Conservation (phyloP, 1,140 invertebrate genomes). For the Caenorhabditis elegans region DNA sequence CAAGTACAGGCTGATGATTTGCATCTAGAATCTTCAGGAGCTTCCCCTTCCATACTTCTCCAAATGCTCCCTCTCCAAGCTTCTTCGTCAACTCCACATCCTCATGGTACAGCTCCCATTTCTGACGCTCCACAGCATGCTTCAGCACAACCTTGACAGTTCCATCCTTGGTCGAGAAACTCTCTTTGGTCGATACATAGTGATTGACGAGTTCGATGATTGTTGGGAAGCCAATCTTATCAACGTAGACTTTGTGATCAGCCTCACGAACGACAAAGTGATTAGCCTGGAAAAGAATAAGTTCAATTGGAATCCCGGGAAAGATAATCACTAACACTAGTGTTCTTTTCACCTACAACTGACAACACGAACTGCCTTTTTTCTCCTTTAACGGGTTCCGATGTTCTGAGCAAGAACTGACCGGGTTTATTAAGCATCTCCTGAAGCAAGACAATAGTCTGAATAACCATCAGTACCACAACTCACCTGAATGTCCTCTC, state of each 20-base stretch:
- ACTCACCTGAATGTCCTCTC: background rate
- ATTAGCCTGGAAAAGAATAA: background rate
- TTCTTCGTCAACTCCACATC: conserved; percentile 39
- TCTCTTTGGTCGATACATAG: conserved; percentile 16
- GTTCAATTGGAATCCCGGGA: background rate
- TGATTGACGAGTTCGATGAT: conserved; percentile 24
- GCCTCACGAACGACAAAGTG: conserved; percentile 5
- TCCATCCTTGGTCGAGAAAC: background rate
- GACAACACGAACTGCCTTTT: background rate
- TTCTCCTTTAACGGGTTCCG: background rate
- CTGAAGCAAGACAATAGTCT: background rate
- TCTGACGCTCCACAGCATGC: background rate
- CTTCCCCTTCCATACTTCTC: conserved; percentile 37
- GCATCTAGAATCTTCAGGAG: background rate
- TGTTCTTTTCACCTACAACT: background rate
- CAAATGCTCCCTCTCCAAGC: conserved; percentile 46
- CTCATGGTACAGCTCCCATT: conserved; percentile 33
- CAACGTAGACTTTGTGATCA: background rate
- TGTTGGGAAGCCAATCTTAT: background rate
- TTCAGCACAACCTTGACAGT: background rate
- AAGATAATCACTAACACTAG: background rate
- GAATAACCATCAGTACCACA: background rate
- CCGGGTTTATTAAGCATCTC: background rate
- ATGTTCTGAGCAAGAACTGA: background rate
- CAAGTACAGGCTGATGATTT: background rate